These are phyloP conservation scores for Stegastes partitus DNA, from an alignment of 2,113 vertebrate species.

Conservation along the genomic window DNA sequence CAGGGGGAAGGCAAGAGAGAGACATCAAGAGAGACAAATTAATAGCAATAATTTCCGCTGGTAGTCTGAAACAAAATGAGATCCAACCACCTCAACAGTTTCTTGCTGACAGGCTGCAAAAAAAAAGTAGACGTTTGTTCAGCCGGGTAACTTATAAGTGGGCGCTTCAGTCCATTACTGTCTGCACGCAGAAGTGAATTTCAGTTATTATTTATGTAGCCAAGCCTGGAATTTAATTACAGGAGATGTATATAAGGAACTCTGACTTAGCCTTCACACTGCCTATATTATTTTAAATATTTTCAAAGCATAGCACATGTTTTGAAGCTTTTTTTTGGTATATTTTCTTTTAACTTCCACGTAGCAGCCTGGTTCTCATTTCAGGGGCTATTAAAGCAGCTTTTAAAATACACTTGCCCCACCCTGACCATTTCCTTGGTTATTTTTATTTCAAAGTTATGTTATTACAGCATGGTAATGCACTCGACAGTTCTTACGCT, in stretches of 20 bases:
- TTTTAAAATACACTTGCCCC: neutral
- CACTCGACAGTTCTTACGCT: neutral
- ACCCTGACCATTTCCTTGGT: conserved; percentile 1
- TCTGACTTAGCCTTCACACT: neutral
- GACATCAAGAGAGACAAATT: conserved; percentile 19
- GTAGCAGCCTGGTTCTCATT: conserved; percentile 9
- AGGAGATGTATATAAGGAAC: neutral
- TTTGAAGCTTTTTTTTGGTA: neutral
- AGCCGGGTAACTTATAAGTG: neutral
- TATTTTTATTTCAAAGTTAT: conserved; percentile 12
- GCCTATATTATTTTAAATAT: neutral
- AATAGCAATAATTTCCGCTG: conserved; percentile 37
- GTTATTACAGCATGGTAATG: neutral
- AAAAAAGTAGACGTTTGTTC: neutral
- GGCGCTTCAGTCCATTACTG: neutral
- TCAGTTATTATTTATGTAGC: neutral
- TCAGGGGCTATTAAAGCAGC: conserved; percentile 9
- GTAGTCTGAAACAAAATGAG: conserved; percentile 17
- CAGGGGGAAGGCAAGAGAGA: conserved; percentile 13
- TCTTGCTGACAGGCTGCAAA: neutral
- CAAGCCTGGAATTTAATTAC: conserved; percentile 2
- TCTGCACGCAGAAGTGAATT: neutral
- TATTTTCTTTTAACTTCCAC: neutral
- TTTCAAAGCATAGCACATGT: neutral
- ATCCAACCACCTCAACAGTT: conserved; percentile 3